These are phyloP conservation scores for Phocides pigmalion DNA, from an alignment of 1,140 invertebrate genomes.

Conservation along the genomic window DNA sequence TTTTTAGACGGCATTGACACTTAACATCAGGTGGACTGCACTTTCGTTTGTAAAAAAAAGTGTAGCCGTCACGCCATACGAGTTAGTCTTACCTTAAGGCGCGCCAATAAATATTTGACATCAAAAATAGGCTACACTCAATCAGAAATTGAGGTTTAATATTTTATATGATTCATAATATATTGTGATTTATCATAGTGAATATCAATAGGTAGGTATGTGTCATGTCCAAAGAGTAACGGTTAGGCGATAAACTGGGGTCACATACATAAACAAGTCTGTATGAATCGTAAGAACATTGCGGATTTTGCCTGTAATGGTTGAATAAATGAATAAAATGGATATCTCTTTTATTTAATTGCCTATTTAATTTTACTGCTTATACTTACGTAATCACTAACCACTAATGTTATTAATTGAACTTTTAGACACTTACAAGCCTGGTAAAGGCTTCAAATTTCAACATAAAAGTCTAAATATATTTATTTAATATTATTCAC, in stretches of 20 bases:
- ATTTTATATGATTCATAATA: slow-evolving; percentile 1
- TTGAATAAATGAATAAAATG: slow-evolving; percentile 29
- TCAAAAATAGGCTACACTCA: no score
- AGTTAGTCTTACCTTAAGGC: no score
- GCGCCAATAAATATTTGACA: no score
- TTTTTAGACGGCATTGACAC: no score
- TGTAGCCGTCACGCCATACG: no score
- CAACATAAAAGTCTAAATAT: no score
- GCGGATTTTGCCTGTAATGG: slow-evolving; percentile 9
- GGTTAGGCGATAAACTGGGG: slow-evolving; percentile 7
- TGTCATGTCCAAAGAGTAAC: slow-evolving; percentile 13
- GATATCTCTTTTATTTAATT: not conserved
- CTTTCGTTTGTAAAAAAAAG: no score
- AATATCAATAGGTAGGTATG: slow-evolving; percentile 5
- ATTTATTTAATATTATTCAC: no score
- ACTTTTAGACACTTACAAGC: no score
- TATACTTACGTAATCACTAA: not conserved
- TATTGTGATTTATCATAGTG: not conserved
- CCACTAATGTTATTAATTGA: not conserved
- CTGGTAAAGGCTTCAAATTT: no score
- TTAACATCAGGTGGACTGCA: no score
- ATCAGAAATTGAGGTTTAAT: no score
- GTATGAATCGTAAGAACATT: slow-evolving; percentile 13
- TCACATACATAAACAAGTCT: slow-evolving; percentile 17
- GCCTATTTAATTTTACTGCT: not conserved